Base-by-base conservation (phyloP, 2,888 invertebrate genomes). In the Capitulum mitella region DNA sequence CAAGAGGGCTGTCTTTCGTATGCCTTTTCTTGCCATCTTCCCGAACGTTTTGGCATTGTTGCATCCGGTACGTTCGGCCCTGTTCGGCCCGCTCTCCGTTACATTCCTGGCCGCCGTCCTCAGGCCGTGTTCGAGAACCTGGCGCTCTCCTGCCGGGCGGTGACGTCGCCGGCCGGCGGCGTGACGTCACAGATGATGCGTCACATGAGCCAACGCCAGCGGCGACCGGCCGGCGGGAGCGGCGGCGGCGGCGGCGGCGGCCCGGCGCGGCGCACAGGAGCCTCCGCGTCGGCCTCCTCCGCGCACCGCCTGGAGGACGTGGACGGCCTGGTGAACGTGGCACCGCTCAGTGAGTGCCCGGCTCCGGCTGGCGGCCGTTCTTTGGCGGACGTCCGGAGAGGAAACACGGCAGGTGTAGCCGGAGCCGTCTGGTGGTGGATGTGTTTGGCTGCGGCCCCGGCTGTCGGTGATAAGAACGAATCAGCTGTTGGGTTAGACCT, bases 241-340 rank as follows among this genome's bases (percentile, higher is more conserved):
- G 19, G 46, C 54, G 22, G 32, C 40, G n/a, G n/a, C n/a, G 1
- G 74, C 48, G 22, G 29, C 43, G 19, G 46, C 54, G 22, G 32
- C 40, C 58, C 40, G 46, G 34, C 26, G 46, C 54, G 61, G 34
- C 61, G 43, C 64, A 26, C 54, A 22, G 14, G 43, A 46, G 34
- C 34, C 48, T 51, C 64, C 34, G 77, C 64, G 54, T 16, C 81
- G 77, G 84, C 85, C 76, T 79, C 78, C 76, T 80, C 81, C n/a
- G 75, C 76, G 58, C 79, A 81, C 40, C 80, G 79, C 79, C 85
- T 89, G 43, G 93, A 94, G 83, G 88, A 83, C 61, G 82, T 84
- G n/a, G 92, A 93, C 83, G 93, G 93, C 5, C 87, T 95, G 32
- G 89, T 94, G 77, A 97, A 97, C 86, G 95, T 96, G 84, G 96